phyloP scores from a whole-genome alignment of 2,888 invertebrate genomes.

The Rhopalosiphum nymphaeae region DNA sequence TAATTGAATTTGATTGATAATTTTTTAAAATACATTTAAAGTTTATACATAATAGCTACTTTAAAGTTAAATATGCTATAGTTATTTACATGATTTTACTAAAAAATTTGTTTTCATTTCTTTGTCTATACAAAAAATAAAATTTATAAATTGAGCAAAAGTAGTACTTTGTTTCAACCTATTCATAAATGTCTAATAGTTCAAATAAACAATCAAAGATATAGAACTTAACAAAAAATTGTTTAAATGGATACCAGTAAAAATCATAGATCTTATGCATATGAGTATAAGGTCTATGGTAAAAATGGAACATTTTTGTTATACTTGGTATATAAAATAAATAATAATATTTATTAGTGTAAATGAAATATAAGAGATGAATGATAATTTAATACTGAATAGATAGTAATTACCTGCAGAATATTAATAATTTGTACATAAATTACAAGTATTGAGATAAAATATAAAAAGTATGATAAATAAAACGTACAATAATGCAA shows the following conservation, averaged over 20 bases:
- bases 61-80: neutral
- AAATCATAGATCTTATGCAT: too few relatives aligned
- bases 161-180: neutral
- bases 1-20: neutral
- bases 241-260: neutral
- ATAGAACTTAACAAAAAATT: neutral
- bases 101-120: neutral
- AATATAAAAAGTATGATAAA: too few relatives aligned
- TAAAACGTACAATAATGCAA: neutral
- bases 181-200: neutral
- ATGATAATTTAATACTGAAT: neutral
- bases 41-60: neutral
- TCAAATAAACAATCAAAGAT: too few relatives aligned
- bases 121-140: neutral
- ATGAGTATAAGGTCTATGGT: too few relatives aligned
- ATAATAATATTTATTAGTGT: neutral
- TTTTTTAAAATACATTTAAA: neutral
- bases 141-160: neutral
- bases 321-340: neutral
- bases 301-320: neutral
- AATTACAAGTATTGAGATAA: too few relatives aligned
- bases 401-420: neutral
- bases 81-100: neutral
- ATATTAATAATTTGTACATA: too few relatives aligned
- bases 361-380: too few relatives aligned